Evolutionary conservation across 2,113 vertebrate genomes (phyloP).

Genomic region (Recurvirostra avosetta): DNA sequence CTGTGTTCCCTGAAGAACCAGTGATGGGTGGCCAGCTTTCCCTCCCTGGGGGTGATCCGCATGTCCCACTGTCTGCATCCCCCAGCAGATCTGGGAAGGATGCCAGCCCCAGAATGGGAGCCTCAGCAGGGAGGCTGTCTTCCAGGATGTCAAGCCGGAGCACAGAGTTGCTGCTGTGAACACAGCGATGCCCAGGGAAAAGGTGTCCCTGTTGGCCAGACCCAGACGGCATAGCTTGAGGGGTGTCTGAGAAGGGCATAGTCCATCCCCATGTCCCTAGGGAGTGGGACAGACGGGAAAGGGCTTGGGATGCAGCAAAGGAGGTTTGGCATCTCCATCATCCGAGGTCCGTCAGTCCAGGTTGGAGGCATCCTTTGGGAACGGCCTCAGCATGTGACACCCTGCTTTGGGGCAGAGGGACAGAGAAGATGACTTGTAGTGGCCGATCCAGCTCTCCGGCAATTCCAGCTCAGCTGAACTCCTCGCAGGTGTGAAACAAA

Average conservation of each 20-base stretch:
- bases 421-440: not conserved
- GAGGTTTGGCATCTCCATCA: not conserved
- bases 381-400: fast-evolving
- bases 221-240: not conserved
- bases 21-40: not conserved
- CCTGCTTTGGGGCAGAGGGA: not conserved
- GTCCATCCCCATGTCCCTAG: not conserved
- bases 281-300: not conserved
- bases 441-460: not conserved
- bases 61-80: not conserved
- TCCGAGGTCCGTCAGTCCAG: not conserved
- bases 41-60: fast-evolving
- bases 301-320: not conserved
- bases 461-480: not conserved
- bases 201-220: not conserved
- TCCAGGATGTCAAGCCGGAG: not conserved
- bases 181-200: not conserved
- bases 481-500: not conserved
- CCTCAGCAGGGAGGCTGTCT: not conserved
- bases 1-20: not conserved
- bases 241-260: not conserved
- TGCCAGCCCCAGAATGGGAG: not conserved
- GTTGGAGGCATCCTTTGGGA: not conserved
- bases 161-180: not conserved
- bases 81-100: not conserved